phyloP scores from a whole-genome alignment of 2,797 vertebrate species.

The Hylomyscus alleni region DNA sequence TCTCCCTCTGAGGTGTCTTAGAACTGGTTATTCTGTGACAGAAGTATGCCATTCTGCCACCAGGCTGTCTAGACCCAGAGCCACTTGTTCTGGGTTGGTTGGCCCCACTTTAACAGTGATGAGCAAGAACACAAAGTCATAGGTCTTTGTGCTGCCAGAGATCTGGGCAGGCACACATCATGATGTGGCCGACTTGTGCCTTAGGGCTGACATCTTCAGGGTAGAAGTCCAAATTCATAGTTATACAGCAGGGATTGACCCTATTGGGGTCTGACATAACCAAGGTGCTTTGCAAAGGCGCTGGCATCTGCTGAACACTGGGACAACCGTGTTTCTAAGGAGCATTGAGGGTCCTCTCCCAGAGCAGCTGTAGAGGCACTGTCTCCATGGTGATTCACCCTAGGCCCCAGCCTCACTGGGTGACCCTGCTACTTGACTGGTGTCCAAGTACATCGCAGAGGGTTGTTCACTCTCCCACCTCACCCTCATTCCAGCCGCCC shows the following conservation, averaged over 20 bases:
- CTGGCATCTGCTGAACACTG: too few relatives aligned
- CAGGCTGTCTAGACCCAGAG: not conserved
- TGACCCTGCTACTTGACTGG: too few relatives aligned
- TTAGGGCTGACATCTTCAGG: too few relatives aligned
- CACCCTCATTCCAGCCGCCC: not conserved
- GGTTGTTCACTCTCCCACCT: not conserved
- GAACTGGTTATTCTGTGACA: not conserved
- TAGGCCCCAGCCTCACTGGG: not conserved
- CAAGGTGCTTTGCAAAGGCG: not conserved
- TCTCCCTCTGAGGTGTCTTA: not conserved
- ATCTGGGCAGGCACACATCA: not conserved
- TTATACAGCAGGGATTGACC: not conserved
- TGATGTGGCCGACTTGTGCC: not conserved
- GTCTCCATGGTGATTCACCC: not conserved
- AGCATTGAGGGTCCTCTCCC: not conserved
- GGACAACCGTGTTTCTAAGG: not conserved
- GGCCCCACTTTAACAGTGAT: not conserved
- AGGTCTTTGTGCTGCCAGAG: not conserved
- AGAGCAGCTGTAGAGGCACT: not conserved
- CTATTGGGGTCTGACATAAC: not conserved
- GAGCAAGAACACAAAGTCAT: not conserved
- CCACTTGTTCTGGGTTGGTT: not conserved
- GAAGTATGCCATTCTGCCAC: not conserved
- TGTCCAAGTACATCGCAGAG: too few relatives aligned
- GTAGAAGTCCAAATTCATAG: not conserved